phyloP scores from a whole-genome alignment of 2,888 invertebrate genomes.

The Hemaris fuciformis region DNA sequence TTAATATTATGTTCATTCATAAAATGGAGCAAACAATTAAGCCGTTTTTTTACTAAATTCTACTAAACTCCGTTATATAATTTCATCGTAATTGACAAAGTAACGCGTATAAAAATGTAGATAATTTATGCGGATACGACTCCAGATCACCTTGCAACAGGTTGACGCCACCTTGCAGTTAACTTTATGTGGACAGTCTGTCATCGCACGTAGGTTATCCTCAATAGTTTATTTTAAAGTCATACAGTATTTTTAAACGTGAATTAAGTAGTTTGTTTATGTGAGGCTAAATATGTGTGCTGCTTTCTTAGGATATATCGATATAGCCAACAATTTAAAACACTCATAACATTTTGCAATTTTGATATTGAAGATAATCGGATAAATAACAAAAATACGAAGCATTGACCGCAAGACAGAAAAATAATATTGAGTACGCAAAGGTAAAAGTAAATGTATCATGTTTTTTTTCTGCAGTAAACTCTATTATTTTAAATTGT shows the following conservation, averaged over 20 bases:
- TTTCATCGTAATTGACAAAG: background rate
- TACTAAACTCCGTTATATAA: background rate
- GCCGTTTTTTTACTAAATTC: too few species aligned
- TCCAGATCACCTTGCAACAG: background rate
- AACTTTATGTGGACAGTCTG: background rate
- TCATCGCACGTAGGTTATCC: background rate
- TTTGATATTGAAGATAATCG: too few species aligned
- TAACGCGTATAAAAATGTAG: background rate
- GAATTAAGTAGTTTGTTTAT: too few species aligned
- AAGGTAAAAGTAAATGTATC: background rate
- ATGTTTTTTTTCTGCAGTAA: background rate
- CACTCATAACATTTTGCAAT: too few species aligned
- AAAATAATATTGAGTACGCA: background rate
- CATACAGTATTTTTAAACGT: background rate
- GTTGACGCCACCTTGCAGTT: conserved; percentile 1
- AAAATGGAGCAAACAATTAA: too few species aligned
- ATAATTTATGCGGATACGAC: background rate
- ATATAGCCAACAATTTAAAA: too few species aligned
- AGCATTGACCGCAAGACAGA: too few species aligned
- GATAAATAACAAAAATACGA: too few species aligned
- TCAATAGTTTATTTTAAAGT: background rate
- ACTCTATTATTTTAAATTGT: background rate
- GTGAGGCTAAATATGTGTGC: too few species aligned
- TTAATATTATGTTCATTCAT: too few species aligned
- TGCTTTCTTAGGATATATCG: too few species aligned